These are phyloP conservation scores for Cryptoleucopteryx plumbea DNA, from an alignment of 2,113 vertebrate species.

Conservation along the genomic window DNA sequence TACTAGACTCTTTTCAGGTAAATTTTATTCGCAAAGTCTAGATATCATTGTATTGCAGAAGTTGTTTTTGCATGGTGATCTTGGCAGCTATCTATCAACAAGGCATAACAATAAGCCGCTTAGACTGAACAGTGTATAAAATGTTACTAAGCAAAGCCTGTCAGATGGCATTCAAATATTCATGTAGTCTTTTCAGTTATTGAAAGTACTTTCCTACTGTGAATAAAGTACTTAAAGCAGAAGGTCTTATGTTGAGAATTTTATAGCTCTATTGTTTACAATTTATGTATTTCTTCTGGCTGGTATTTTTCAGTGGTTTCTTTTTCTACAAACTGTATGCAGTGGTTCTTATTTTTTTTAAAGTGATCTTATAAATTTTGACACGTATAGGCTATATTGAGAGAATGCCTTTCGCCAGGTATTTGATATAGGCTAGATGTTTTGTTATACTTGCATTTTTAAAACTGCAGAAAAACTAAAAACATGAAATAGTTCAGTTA, in stretches of 20 bases:
- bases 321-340: not conserved
- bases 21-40: not conserved
- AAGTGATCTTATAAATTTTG: not conserved
- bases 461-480: not conserved
- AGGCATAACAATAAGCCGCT: not conserved
- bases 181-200: not conserved
- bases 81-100: constrained; percentile 7
- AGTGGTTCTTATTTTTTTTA: not conserved
- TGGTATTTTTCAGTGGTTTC: not conserved
- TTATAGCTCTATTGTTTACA: not conserved
- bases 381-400: not conserved
- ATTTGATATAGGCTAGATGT: not conserved
- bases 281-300: not conserved
- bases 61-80: not conserved
- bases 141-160: not conserved
- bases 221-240: constrained; percentile 2
- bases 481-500: not conserved
- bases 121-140: not conserved
- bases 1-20: not conserved
- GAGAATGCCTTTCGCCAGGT: not conserved
- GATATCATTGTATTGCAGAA: not conserved
- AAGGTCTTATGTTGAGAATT: not conserved
- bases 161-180: not conserved
- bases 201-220: not conserved
- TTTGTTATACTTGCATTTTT: not conserved